A percentile compares a stretch with the other conserved stretches of the same genome.
These are phyloP conservation scores for Diabrotica undecimpunctata DNA, from an alignment of 1,140 invertebrate genomes.

Conservation along the genomic window DNA sequence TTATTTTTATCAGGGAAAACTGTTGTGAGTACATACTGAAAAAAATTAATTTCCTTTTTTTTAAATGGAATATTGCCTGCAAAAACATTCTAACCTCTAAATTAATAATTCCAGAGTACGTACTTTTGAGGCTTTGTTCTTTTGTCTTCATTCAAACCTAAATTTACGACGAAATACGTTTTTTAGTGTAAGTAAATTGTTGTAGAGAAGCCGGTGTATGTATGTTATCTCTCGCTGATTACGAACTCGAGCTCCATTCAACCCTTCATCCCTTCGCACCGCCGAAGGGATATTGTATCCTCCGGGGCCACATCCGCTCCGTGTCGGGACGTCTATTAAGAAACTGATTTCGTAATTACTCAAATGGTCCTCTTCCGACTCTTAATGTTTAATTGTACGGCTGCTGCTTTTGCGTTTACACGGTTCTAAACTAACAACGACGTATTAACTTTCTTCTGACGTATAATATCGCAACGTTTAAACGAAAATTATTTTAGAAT, in stretches of 20 bases:
- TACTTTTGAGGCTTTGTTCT: no score
- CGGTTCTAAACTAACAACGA: not conserved
- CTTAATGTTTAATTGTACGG: conserved; percentile 38
- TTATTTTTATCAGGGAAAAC: no score
- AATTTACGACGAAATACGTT: no score
- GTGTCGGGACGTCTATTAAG: conserved; percentile 40
- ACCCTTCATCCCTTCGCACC: conserved; percentile 29
- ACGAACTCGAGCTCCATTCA: conserved; percentile 21
- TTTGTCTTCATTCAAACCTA: no score
- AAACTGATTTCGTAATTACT: conserved; percentile 40
- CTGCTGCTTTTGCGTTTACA: conserved; percentile 33
- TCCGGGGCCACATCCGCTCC: conserved; percentile 33
- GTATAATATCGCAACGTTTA: no score
- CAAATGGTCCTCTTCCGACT: conserved; percentile 36
- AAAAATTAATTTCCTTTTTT: no score
- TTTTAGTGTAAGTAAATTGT: not conserved
- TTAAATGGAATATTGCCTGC: no score
- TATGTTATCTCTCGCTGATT: conserved; percentile 35
- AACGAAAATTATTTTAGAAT: no score
- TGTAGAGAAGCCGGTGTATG: not conserved
- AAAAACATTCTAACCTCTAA: no score
- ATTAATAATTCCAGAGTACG: no score
- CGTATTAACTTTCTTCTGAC: not conserved
- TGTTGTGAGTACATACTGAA: no score
- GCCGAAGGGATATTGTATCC: conserved; percentile 29